Conservation (phyloP, 2,113 vertebrate genomes). For the Hystrix brachyura region DNA sequence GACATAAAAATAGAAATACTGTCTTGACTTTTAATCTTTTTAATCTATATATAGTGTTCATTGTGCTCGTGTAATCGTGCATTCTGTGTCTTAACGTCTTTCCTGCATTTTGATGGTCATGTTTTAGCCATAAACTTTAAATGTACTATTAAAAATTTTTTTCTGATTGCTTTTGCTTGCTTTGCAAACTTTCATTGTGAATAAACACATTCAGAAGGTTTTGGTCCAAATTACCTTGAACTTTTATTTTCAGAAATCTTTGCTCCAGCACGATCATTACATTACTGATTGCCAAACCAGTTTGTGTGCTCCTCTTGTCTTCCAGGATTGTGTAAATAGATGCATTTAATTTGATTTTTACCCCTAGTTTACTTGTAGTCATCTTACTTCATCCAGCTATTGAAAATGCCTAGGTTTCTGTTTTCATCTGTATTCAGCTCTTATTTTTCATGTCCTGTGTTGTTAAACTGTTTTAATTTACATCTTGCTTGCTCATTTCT, state of each 20-base stretch:
- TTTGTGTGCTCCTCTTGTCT: slow-evolving; percentile 13
- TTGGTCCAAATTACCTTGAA: background rate
- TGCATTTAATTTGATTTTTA: background rate
- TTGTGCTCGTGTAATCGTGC: background rate
- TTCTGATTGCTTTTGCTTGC: background rate
- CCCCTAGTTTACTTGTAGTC: background rate
- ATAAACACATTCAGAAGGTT: background rate
- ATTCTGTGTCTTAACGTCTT: background rate
- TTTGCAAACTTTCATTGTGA: background rate
- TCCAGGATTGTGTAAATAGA: background rate
- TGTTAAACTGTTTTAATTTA: background rate
- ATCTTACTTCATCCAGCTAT: background rate
- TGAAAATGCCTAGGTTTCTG: background rate
- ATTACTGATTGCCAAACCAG: background rate
- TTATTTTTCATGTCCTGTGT: background rate
- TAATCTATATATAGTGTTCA: background rate
- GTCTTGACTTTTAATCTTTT: background rate
- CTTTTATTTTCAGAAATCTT: slow-evolving; percentile 45
- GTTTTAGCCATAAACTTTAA: background rate
- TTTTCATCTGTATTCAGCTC: background rate
- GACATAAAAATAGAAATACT: background rate
- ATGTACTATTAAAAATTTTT: background rate
- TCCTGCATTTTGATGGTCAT: background rate
- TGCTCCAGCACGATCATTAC: background rate
- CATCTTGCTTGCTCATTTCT: background rate